Conservation (phyloP, 2,113 vertebrate species). For the Rissa tridactyla region DNA sequence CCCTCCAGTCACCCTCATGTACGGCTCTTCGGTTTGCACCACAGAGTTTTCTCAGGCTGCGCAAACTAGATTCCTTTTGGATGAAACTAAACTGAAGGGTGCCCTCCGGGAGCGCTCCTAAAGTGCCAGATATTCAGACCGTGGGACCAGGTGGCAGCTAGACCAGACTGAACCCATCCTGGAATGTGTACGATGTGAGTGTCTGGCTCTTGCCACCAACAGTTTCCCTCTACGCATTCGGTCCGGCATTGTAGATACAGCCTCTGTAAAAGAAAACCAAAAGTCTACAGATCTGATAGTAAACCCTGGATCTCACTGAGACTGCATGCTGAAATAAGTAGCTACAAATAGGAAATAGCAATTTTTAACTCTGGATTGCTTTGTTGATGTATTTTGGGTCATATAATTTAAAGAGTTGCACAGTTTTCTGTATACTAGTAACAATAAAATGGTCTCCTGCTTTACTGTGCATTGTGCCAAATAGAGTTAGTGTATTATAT, state of each 20-base stretch:
- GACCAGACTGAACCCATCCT: neutral
- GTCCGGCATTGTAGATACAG: neutral
- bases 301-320: neutral
- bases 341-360: neutral
- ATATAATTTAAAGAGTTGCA: constrained; percentile 29
- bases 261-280: neutral
- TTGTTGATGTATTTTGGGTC: constrained; percentile 17
- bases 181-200: rapidly evolving
- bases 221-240: neutral
- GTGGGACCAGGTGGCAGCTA: neutral
- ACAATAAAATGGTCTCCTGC: constrained; percentile 39
- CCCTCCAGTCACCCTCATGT: neutral
- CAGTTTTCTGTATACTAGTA: neutral
- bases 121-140: neutral
- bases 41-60: neutral
- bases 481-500: constrained; percentile 18
- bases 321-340: neutral
- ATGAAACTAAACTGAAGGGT: neutral
- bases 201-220: neutral
- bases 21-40: neutral
- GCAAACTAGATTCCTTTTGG: neutral
- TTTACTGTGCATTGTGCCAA: constrained; percentile 12
- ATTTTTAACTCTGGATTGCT: constrained; percentile 13
- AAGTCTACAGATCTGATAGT: neutral
- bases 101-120: neutral